Percentiles rank a stretch among this genome's conserved stretches.
Evolutionary conservation across 2,797 vertebrate genomes (phyloP).

Genomic region (Meda fulgida): DNA sequence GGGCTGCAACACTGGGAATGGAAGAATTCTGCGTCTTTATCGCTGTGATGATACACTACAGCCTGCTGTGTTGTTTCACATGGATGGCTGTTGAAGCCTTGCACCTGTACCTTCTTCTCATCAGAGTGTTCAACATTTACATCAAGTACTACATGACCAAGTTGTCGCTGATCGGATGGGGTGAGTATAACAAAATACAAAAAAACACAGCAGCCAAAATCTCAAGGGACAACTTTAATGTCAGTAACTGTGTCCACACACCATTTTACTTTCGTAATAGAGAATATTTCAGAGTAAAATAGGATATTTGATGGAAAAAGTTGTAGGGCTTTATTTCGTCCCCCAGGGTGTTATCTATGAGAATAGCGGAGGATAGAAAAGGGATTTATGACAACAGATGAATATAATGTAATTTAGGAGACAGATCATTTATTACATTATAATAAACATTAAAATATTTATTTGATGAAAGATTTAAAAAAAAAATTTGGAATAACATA

Average conservation of each 20-base stretch:
- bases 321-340: neutral
- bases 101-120: constrained; percentile 82
- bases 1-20: constrained; percentile 3
- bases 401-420: neutral
- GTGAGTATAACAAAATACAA: constrained; percentile 79
- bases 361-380: neutral
- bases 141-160: constrained; percentile 82
- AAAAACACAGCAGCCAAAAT: neutral
- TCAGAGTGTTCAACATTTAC: constrained; percentile 84
- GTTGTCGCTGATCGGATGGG: constrained; percentile 83
- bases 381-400: neutral
- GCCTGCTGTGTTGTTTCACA: constrained; percentile 84
- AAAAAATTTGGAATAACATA: too few species aligned
- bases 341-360: rapidly evolving
- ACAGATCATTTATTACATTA: neutral
- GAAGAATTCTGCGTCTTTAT: constrained; percentile 67
- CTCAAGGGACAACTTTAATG: neutral
- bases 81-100: constrained; percentile 85
- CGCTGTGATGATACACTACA: constrained; percentile 79
- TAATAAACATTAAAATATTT: too few species aligned
- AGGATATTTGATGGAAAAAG: neutral
- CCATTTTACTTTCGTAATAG: neutral
- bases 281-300: neutral
- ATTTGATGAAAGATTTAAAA: too few species aligned
- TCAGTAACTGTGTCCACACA: constrained; percentile 67